These are phyloP conservation scores for Salpingus planirostris DNA, from an alignment of 2,888 invertebrate species.

Conservation along the genomic window DNA sequence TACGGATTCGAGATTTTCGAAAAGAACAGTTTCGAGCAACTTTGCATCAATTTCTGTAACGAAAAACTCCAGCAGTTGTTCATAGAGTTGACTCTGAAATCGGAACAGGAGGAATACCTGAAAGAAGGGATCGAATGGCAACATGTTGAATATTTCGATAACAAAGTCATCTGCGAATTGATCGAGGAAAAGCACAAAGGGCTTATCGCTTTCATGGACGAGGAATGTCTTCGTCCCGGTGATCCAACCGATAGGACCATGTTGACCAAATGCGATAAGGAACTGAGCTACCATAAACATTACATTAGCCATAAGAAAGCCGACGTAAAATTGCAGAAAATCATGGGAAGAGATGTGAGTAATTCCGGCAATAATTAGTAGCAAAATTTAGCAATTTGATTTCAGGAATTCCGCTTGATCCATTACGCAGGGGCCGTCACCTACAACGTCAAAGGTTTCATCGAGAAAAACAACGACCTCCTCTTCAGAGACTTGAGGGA, in stretches of 20 bases:
- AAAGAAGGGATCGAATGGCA: conserved; percentile 90
- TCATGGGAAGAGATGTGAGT: conserved; percentile 72
- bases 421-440: conserved; percentile 94
- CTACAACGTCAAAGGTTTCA: conserved; percentile 76
- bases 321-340: conserved; percentile 70
- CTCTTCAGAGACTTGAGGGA: conserved; percentile 81
- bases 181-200: conserved; percentile 85
- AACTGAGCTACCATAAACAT: conserved; percentile 67
- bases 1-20: conserved; percentile 93
- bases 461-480: conserved; percentile 91
- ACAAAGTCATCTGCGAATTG: conserved; percentile 87
- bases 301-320: conserved; percentile 76
- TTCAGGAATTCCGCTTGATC: conserved; percentile 76
- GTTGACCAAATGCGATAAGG: conserved; percentile 68
- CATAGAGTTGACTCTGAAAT: conserved; percentile 81
- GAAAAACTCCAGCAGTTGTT: conserved; percentile 92
- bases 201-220: conserved; percentile 78
- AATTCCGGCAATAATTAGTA: background rate
- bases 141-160: conserved; percentile 82
- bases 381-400: conserved; percentile 9
- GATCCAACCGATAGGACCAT: conserved; percentile 77
- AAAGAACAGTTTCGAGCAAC: conserved; percentile 82
- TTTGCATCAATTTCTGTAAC: conserved; percentile 94
- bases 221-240: conserved; percentile 86
- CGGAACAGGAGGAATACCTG: conserved; percentile 87